A percentile compares a stretch with the other conserved stretches of the same genome.
phyloP scores from a whole-genome alignment of 2,113 vertebrate species.

The Caracal caracal region DNA sequence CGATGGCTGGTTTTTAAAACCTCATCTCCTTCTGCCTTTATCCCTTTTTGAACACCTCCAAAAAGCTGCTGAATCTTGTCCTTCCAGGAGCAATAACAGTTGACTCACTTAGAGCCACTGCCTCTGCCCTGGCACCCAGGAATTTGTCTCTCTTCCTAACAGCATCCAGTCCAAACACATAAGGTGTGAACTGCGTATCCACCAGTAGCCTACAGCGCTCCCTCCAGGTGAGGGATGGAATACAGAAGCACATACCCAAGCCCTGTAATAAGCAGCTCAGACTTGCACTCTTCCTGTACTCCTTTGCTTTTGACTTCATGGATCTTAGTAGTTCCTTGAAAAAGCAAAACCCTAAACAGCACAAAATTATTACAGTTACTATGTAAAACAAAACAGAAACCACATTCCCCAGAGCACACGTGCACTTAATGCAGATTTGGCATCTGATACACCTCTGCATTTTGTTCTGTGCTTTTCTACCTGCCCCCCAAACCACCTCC shows the following conservation, averaged over 20 bases:
- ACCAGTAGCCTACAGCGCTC: neutral
- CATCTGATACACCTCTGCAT: neutral
- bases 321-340: constrained; percentile 37
- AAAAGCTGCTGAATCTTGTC: neutral
- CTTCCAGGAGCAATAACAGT: neutral
- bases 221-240: neutral
- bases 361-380: constrained; percentile 11
- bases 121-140: neutral
- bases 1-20: neutral
- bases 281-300: neutral
- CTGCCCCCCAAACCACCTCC: neutral
- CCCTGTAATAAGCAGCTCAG: neutral
- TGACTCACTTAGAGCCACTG: neutral
- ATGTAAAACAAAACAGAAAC: constrained; percentile 60
- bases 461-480: constrained; percentile 49
- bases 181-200: neutral
- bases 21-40: neutral
- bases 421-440: neutral
- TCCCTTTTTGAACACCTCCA: neutral
- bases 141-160: neutral
- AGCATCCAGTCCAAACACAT: neutral
- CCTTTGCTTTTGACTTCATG: neutral
- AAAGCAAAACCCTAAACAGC: constrained; percentile 31
- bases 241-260: neutral
- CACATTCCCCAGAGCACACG: neutral